Evolutionary conservation across 1,140 invertebrate genomes (phyloP), one percentile per base, ranked within the genome.

Genomic region (Dendroctonus valens): DNA sequence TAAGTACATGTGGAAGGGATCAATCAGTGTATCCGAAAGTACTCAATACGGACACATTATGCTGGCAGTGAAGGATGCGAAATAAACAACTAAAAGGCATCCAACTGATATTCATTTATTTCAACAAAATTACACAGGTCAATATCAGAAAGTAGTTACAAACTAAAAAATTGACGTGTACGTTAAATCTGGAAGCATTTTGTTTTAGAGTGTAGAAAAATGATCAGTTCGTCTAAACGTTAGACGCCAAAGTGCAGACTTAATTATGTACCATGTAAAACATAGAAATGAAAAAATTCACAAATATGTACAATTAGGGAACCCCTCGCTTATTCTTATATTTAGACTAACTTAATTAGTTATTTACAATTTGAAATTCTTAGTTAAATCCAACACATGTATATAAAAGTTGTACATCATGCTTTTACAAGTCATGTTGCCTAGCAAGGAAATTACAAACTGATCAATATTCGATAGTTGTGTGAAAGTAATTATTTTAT

Each of bases 91-190:
- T 58, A 67, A 51, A 50, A 49, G 44, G 14, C 53, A 54, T 70
- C 73, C 70, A 75, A 74, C 71, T 74, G 73, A 75, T 75, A 74
- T 73, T 74, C 68, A 75, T 75, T 75, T 75, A 75, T 75, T 75
- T 75, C 74, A 75, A 75, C 74, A 75, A 75, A 75, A 75, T 75
- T 74, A 75, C 26, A 26, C 74, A 75, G 73, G 72, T 75, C 69
- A 67, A 71, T 68, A 74, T 74, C 64, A 72, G 72, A 74, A 74
- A 75, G 67, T 74, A 74, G 69, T 74, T 75, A 75, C 68, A 69
- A 75, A 75, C 74, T 74, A 74, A 75, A 73, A 75, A 74, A 74
- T 75, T 73, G 74, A 75, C 74, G 74, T 75, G 74, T 75, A 75
- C 72, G 74, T 68, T 71, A 67, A 66, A 49, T 75, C 70, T 75